phyloP scores from a whole-genome alignment of 2,888 invertebrate genomes.

The Acanthosoma haemorrhoidale region DNA sequence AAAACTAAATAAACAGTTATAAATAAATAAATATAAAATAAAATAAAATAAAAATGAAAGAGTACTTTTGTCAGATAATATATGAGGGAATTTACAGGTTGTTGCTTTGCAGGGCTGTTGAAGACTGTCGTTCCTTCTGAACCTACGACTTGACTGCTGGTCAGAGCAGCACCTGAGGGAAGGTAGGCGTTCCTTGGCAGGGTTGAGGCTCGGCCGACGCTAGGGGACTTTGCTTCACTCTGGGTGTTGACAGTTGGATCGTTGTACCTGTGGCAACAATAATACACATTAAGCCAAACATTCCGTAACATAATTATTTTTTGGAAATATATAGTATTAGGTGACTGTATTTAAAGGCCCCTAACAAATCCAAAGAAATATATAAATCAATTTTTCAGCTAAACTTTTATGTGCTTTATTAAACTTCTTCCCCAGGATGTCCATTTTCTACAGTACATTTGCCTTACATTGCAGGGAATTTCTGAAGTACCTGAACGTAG shows the following conservation, averaged over 20 bases:
- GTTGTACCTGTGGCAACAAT: conserved; percentile 62
- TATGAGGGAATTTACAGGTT: conserved; percentile 29
- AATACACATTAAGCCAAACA: too few species aligned
- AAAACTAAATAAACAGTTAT: neutral
- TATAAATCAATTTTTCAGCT: too few species aligned
- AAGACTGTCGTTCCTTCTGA: conserved; percentile 39
- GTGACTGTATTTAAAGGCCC: too few species aligned
- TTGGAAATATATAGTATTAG: too few species aligned
- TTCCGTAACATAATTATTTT: too few species aligned
- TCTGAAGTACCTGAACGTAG: too few species aligned
- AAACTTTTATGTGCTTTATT: too few species aligned
- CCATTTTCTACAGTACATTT: too few species aligned
- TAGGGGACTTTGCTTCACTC: conserved; percentile 43
- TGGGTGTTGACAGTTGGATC: conserved; percentile 52
- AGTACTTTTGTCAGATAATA: conserved; percentile 30
- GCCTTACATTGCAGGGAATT: too few species aligned
- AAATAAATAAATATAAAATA: conserved; percentile 20
- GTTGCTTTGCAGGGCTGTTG: conserved; percentile 38
- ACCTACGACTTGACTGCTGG: neutral
- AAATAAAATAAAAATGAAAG: conserved; percentile 1
- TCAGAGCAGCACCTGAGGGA: conserved; percentile 42
- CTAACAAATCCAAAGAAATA: too few species aligned
- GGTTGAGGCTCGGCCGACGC: conserved; percentile 59
- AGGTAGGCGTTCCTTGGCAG: conserved; percentile 63
- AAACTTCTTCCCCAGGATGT: too few species aligned